phyloP scores from a whole-genome alignment of 2,113 vertebrate genomes.

The Myrmecophaga tridactyla region DNA sequence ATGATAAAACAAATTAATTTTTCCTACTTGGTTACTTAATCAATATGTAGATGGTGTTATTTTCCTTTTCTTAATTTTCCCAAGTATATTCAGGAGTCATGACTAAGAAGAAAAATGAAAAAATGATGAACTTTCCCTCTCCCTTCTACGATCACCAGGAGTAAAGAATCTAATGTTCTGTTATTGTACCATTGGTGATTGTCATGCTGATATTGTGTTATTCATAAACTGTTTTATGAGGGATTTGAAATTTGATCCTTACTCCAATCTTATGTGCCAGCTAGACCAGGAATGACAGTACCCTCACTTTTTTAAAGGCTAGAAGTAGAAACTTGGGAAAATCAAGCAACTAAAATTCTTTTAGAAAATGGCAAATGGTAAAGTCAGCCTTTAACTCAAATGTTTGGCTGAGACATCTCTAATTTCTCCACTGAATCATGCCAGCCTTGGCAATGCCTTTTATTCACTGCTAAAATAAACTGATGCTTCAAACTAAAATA shows the following conservation, averaged over 20 bases:
- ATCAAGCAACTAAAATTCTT: constrained; percentile 19
- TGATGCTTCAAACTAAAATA: constrained; percentile 1
- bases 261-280: neutral
- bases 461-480: constrained; percentile 23
- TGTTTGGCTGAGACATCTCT: neutral
- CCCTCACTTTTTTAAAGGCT: neutral
- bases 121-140: neutral
- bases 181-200: neutral
- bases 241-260: neutral
- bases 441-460: neutral
- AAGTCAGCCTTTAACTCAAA: neutral
- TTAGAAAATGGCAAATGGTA: neutral
- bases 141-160: neutral
- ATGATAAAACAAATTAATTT: constrained; percentile 16
- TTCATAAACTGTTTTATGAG: neutral
- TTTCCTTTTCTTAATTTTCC: constrained; percentile 18
- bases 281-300: neutral
- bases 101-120: neutral
- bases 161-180: neutral
- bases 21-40: constrained; percentile 20
- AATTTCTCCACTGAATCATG: neutral
- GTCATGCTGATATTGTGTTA: neutral
- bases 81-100: neutral
- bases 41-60: neutral
- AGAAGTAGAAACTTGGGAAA: neutral